Conservation (phyloP, 2,888 invertebrate genomes). For the Eristalis tenax region DNA sequence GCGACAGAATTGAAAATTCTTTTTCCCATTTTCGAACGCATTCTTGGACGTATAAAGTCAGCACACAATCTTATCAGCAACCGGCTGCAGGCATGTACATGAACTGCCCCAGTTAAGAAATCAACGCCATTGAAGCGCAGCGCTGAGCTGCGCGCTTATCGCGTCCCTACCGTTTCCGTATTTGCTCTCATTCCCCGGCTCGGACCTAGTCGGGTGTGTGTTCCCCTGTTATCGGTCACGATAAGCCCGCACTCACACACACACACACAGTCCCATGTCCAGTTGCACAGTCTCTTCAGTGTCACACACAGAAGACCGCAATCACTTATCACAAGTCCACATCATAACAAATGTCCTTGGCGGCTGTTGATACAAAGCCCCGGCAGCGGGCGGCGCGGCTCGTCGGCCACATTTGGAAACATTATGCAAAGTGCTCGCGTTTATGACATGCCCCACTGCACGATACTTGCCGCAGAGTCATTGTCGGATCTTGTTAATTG, state of each 20-base stretch:
- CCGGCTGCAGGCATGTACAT: background rate
- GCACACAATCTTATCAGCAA: background rate
- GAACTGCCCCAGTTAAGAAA: background rate
- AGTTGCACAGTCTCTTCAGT: background rate
- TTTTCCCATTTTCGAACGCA: too few species aligned
- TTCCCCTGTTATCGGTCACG: background rate
- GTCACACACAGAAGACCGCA: background rate
- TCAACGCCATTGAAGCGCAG: background rate
- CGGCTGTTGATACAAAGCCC: background rate
- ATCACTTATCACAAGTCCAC: background rate
- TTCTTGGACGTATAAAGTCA: background rate
- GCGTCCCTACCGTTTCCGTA: background rate
- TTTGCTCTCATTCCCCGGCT: background rate
- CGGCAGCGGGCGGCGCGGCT: too few species aligned
- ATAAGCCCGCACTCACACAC: background rate
- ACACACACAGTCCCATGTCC: background rate
- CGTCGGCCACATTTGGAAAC: background rate
- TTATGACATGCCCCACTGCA: background rate
- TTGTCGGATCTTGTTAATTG: constrained; percentile 13
- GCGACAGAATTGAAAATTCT: too few species aligned
- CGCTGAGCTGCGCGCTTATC: background rate
- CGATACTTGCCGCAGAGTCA: background rate
- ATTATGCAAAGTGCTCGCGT: background rate
- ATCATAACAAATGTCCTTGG: background rate
- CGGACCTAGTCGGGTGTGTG: background rate